Conservation (phyloP, 2,113 vertebrate genomes). For the Gorsachius goisagi region DNA sequence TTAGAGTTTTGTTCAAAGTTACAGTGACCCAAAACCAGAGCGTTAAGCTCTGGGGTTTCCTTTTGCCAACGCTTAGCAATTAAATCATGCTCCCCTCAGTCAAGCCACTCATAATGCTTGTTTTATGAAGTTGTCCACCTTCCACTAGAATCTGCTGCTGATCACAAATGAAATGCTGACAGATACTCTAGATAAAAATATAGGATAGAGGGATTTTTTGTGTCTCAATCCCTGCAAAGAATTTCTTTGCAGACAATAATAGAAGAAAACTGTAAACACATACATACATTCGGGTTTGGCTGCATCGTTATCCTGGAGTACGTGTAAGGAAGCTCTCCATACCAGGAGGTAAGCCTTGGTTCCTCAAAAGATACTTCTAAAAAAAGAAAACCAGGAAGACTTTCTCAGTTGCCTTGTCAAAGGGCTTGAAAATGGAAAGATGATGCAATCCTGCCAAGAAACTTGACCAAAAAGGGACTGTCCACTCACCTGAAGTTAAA, state of each 20-base stretch:
- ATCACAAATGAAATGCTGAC: neutral
- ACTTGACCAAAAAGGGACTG: neutral
- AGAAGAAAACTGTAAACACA: neutral
- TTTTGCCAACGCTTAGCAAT: neutral
- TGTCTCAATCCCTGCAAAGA: neutral
- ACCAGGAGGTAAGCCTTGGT: constrained; percentile 94
- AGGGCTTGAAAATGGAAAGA: neutral
- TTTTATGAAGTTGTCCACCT: neutral
- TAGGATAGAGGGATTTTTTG: neutral
- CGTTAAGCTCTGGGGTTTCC: neutral
- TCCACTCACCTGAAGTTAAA: neutral
- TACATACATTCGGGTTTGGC: constrained; percentile 86
- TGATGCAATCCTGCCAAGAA: neutral
- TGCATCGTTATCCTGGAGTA: constrained; percentile 89
- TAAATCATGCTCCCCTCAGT: neutral
- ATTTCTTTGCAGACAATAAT: neutral
- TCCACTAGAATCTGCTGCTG: neutral
- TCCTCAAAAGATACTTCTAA: constrained; percentile 86
- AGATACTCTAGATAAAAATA: neutral
- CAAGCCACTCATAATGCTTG: neutral
- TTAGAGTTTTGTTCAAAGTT: neutral
- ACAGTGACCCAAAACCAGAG: neutral
- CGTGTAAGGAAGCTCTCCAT: constrained; percentile 90
- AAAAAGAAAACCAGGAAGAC: constrained; percentile 47
- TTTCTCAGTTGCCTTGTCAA: neutral